These are phyloP conservation scores for Idaea aversata DNA, from an alignment of 2,888 invertebrate genomes.

Conservation along the genomic window DNA sequence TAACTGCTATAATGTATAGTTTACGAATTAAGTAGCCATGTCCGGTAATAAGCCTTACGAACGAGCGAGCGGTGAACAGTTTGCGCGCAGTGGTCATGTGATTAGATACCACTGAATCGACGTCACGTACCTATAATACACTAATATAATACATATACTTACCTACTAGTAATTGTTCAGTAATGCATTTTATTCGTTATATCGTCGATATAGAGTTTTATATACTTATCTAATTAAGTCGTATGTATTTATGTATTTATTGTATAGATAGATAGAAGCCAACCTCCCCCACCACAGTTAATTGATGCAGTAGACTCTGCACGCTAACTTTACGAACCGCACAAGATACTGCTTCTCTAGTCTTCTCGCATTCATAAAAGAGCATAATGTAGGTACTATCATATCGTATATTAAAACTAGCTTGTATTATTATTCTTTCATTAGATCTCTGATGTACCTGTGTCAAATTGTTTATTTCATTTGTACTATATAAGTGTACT, in stretches of 20 bases:
- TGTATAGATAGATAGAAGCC: slow-evolving; percentile 41
- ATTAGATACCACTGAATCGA: slow-evolving; percentile 4
- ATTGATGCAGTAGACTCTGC: slow-evolving; percentile 79
- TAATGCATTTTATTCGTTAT: slow-evolving; percentile 57
- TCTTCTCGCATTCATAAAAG: slow-evolving; percentile 76
- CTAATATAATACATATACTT: slow-evolving; percentile 7
- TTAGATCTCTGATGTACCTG: slow-evolving; percentile 81
- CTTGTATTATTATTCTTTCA: slow-evolving; percentile 79
- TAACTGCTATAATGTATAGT: slow-evolving; percentile 74
- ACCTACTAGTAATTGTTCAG: slow-evolving; percentile 39
- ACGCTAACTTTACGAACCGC: slow-evolving; percentile 48
- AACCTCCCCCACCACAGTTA: slow-evolving; percentile 69
- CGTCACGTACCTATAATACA: slow-evolving; percentile 26
- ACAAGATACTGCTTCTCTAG: slow-evolving; percentile 75
- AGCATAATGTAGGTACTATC: slow-evolving; percentile 72
- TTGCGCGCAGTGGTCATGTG: slow-evolving; percentile 5
- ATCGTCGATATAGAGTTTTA: slow-evolving; percentile 45
- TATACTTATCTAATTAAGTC: slow-evolving; percentile 23
- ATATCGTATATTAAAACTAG: slow-evolving; percentile 76
- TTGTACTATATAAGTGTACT: slow-evolving; percentile 69
- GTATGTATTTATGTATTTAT: slow-evolving; percentile 43
- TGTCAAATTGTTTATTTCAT: slow-evolving; percentile 72
- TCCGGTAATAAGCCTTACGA: slow-evolving; percentile 10
- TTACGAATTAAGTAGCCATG: slow-evolving; percentile 53
- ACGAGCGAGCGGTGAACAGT: slow-evolving; percentile 6